These are phyloP conservation scores for Lophius americanus DNA, from an alignment of 2,797 vertebrate species.

Conservation along the genomic window DNA sequence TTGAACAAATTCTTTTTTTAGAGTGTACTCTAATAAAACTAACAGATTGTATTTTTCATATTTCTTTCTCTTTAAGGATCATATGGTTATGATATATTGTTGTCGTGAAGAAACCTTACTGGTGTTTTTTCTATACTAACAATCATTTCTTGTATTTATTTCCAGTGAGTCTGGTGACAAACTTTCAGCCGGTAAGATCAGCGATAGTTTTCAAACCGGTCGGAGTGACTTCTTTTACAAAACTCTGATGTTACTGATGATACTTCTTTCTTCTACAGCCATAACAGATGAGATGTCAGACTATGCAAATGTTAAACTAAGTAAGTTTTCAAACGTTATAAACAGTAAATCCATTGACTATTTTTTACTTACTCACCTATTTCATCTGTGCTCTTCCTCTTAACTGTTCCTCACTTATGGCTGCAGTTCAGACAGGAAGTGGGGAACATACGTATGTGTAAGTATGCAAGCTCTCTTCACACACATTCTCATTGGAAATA, in stretches of 20 bases:
- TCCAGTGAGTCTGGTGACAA: conserved; percentile 3
- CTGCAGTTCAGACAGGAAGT: conserved; percentile 1
- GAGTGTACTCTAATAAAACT: too few relatives aligned
- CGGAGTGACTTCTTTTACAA: background rate
- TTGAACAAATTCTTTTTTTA: too few relatives aligned
- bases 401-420: background rate
- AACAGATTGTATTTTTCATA: too few relatives aligned
- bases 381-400: background rate
- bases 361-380: background rate
- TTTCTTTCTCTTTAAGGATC: too few relatives aligned
- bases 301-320: conserved; percentile 25
- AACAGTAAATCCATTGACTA: background rate
- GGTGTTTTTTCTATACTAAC: too few relatives aligned
- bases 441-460: conserved; percentile 49
- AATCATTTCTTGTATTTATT: too few relatives aligned
- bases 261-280: background rate
- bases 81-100: too few relatives aligned
- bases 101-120: too few relatives aligned
- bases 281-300: background rate
- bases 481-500: background rate
- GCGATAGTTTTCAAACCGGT: background rate
- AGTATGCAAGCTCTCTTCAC: conserved; percentile 19
- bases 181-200: background rate
- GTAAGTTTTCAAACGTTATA: background rate
- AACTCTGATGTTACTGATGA: background rate